These are phyloP conservation scores for Wiebesia pumilae DNA, from an alignment of 1,140 invertebrate genomes.

Conservation along the genomic window DNA sequence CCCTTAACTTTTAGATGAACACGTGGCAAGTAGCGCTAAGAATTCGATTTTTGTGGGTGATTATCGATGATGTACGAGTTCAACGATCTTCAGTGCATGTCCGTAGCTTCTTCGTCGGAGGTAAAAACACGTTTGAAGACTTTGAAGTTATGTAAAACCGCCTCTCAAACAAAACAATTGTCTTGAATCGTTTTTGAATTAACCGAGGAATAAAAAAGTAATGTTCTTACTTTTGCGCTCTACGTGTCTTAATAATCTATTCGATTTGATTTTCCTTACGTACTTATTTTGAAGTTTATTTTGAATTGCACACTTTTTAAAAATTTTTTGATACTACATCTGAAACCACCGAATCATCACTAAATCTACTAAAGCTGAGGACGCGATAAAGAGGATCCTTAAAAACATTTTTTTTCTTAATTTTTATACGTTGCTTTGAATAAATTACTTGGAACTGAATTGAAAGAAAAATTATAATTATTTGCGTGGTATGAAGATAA, in stretches of 20 bases:
- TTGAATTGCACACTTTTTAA: not conserved
- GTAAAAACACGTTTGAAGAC: not conserved
- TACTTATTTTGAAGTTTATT: not conserved
- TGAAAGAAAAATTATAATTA: too few species aligned
- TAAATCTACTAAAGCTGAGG: too few species aligned
- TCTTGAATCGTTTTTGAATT: conserved; percentile 1
- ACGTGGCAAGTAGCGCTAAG: too few species aligned
- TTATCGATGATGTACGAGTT: too few species aligned
- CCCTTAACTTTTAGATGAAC: too few species aligned
- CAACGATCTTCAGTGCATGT: not conserved
- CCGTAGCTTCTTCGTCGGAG: not conserved
- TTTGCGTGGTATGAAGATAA: too few species aligned
- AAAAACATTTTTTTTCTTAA: not conserved
- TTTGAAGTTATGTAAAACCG: not conserved
- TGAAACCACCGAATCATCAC: not conserved
- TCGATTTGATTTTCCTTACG: not conserved
- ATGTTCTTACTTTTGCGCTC: not conserved
- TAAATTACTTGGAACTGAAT: too few species aligned
- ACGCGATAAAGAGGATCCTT: too few species aligned
- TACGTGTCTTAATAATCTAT: not conserved
- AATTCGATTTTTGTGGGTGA: not conserved
- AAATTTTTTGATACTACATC: not conserved
- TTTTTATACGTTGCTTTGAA: not conserved
- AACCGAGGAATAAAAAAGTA: not conserved
- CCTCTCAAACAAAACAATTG: not conserved